phyloP scores from a whole-genome alignment of 1,140 invertebrate genomes.

The Trinorchestia longiramus region DNA sequence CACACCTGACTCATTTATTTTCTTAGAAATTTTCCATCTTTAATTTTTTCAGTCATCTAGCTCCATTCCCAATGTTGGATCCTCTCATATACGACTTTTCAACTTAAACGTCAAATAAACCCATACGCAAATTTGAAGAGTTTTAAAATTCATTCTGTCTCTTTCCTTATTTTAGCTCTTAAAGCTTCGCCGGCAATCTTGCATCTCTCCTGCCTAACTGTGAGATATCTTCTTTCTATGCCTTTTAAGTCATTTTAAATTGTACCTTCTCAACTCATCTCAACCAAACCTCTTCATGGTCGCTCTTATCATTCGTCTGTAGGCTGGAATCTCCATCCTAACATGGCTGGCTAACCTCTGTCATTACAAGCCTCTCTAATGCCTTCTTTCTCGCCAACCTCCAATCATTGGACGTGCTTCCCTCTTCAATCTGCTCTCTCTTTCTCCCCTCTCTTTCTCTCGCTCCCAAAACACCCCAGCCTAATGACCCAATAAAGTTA shows the following conservation, averaged over 20 bases:
- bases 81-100: not conserved
- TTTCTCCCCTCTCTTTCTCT: not conserved
- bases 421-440: constrained; percentile 4
- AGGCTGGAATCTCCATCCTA: not conserved
- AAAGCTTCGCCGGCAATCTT: too few species aligned
- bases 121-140: too few species aligned
- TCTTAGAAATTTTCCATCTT: not conserved
- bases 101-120: not conserved
- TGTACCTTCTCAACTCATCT: not conserved
- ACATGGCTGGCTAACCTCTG: not conserved
- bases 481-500: constrained; percentile 49
- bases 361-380: constrained; percentile 1
- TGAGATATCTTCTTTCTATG: not conserved
- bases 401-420: not conserved
- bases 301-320: not conserved
- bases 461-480: constrained; percentile 14
- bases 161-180: too few species aligned
- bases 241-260: not conserved
- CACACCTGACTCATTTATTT: not conserved
- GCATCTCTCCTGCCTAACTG: not conserved
- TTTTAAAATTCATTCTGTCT: too few species aligned
- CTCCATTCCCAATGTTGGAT: not conserved
- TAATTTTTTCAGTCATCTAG: not conserved
- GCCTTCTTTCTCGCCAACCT: not conserved
- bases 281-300: not conserved